Conservation (phyloP, 2,113 vertebrate genomes). For the Oryzias javanicus region DNA sequence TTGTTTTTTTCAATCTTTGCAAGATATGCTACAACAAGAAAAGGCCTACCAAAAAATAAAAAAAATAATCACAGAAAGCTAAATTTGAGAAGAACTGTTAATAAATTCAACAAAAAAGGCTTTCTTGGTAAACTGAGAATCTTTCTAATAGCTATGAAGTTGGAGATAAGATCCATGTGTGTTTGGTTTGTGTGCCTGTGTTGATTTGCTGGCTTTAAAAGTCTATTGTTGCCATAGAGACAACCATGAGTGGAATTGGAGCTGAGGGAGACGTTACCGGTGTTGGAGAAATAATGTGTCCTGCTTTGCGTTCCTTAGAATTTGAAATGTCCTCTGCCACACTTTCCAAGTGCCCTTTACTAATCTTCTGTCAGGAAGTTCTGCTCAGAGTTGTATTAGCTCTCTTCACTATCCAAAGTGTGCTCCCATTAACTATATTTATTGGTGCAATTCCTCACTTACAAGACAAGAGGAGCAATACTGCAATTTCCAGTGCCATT, state of each 20-base stretch:
- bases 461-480: constrained; percentile 41
- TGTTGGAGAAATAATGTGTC: constrained; percentile 51
- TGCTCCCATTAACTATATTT: constrained; percentile 57
- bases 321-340: constrained; percentile 17
- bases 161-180: neutral
- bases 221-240: constrained; percentile 71
- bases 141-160: neutral
- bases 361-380: constrained; percentile 8
- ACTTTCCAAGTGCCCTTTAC: constrained; percentile 20
- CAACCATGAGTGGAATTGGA: constrained; percentile 41
- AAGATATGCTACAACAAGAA: no score
- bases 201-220: constrained; percentile 35
- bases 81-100: neutral
- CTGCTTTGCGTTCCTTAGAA: constrained; percentile 15
- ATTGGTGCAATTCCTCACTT: constrained; percentile 60
- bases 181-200: constrained; percentile 1
- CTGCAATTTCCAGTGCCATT: constrained; percentile 29
- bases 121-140: neutral
- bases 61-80: neutral
- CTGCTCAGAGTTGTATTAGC: constrained; percentile 15
- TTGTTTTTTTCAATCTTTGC: neutral
- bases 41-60: neutral
- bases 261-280: constrained; percentile 43
- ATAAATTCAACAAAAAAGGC: neutral
- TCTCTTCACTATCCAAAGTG: constrained; percentile 13